Evolutionary conservation across 2,113 vertebrate genomes (phyloP).

Genomic region (Psittacula cyanocephala): DNA sequence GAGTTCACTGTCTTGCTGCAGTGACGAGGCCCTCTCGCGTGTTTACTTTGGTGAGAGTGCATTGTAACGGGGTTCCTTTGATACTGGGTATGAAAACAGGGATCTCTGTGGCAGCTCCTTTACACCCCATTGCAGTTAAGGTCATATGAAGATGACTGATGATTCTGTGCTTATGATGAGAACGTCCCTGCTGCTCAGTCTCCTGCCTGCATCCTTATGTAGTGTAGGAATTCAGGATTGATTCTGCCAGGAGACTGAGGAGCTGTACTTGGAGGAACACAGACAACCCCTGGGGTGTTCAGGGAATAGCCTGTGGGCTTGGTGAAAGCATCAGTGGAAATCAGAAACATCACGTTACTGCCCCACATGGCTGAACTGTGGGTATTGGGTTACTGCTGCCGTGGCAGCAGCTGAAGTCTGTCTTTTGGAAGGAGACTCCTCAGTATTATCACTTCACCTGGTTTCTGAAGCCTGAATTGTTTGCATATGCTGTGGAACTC

Average conservation of each 20-base stretch:
- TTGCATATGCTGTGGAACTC: neutral
- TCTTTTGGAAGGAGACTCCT: neutral
- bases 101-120: neutral
- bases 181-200: neutral
- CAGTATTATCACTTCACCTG: neutral
- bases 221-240: neutral
- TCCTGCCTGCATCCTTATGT: neutral
- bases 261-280: neutral
- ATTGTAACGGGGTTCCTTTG: neutral
- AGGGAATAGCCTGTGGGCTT: neutral
- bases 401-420: neutral
- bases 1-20: neutral
- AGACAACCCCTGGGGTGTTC: neutral
- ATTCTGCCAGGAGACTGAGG: neutral
- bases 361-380: neutral
- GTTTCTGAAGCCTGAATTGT: neutral
- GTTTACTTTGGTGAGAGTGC: neutral
- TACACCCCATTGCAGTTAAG: fast-evolving
- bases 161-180: neutral
- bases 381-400: neutral
- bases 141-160: neutral
- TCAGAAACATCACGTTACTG: neutral
- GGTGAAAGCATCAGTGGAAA: neutral
- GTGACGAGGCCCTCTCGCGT: neutral
- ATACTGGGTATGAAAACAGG: neutral